Conservation (phyloP, 2,113 vertebrate genomes). For the Lipotes vexillifer region DNA sequence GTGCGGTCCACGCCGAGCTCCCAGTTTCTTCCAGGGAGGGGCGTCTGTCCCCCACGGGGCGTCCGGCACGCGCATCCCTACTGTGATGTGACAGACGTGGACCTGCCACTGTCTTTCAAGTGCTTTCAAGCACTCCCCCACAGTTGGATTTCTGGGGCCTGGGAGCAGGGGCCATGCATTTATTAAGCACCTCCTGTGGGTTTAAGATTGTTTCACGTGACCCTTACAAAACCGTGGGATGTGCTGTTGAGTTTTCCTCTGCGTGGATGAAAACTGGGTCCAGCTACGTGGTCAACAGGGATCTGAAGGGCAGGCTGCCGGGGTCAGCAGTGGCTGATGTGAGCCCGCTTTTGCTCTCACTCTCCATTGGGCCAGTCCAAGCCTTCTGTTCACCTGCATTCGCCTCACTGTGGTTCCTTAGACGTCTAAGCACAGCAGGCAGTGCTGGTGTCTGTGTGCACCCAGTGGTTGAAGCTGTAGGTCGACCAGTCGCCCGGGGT, state of each 20-base stretch:
- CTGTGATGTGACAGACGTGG: neutral
- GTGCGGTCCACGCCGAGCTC: fast-evolving
- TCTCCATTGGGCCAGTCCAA: fast-evolving
- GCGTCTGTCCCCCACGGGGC: neutral
- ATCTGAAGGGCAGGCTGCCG: fast-evolving
- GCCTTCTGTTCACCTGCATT: fast-evolving
- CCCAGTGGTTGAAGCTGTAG: fast-evolving
- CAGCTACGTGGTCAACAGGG: fast-evolving
- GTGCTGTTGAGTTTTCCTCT: neutral
- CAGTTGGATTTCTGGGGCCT: neutral
- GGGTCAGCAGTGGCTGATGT: fast-evolving
- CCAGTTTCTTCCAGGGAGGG: neutral
- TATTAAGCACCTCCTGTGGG: no score
- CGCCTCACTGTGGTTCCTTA: fast-evolving
- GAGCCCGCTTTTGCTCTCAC: fast-evolving
- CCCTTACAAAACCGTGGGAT: fast-evolving
- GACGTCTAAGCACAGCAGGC: fast-evolving
- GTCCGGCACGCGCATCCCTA: fast-evolving
- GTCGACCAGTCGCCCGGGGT: fast-evolving
- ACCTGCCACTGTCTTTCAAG: fast-evolving
- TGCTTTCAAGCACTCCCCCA: fast-evolving
- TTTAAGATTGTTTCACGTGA: fast-evolving
- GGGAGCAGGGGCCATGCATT: neutral
- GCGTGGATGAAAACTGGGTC: fast-evolving
- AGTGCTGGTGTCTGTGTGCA: fast-evolving